Conservation (phyloP, 2,797 vertebrate species). For the Glyptemys insculpta region DNA sequence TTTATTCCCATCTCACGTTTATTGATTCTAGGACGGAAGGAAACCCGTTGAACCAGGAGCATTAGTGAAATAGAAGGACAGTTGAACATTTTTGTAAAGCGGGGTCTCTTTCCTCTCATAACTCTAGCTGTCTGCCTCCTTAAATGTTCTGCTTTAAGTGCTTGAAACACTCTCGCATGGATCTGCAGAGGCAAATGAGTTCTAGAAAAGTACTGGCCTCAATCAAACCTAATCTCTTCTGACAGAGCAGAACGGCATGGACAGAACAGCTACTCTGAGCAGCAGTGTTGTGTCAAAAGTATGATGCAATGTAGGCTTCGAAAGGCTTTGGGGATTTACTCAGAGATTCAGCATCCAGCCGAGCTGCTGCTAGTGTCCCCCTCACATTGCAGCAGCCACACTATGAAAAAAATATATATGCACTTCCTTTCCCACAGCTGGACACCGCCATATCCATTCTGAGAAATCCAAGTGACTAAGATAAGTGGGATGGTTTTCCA, state of each 20-base stretch:
- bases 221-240: conserved; percentile 55
- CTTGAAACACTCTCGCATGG: conserved; percentile 13
- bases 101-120: background rate
- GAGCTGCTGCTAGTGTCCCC: conserved; percentile 37
- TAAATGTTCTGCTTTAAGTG: conserved; percentile 34
- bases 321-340: conserved; percentile 70
- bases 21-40: background rate
- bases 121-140: background rate
- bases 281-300: conserved; percentile 49
- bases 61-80: background rate
- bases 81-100: background rate
- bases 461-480: conserved; percentile 64
- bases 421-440: conserved; percentile 75
- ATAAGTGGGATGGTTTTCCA: conserved; percentile 70
- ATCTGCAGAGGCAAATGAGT: conserved; percentile 40
- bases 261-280: conserved; percentile 52
- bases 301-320: conserved; percentile 48
- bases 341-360: conserved; percentile 20
- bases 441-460: conserved; percentile 68
- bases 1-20: background rate
- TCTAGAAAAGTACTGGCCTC: conserved; percentile 54
- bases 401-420: conserved; percentile 27
- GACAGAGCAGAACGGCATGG: conserved; percentile 42
- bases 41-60: background rate
- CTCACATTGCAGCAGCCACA: conserved; percentile 58